Conservation (phyloP, 2,797 vertebrate genomes). For the Carcharodon carcharias region DNA sequence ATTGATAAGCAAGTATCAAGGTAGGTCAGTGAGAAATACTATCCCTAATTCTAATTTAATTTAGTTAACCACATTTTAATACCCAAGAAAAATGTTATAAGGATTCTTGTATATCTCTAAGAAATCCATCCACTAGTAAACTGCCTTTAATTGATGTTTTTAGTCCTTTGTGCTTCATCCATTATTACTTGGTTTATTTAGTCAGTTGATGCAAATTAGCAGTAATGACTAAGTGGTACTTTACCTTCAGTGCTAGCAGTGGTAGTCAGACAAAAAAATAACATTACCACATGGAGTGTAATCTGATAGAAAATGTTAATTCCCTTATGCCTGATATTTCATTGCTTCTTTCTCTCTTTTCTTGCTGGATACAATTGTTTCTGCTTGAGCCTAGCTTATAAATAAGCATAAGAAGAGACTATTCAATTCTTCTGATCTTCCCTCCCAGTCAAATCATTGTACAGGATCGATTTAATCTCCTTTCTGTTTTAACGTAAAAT, state of each 20-base stretch:
- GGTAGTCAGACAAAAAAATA: not conserved
- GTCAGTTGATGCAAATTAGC: not conserved
- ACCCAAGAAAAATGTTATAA: not conserved
- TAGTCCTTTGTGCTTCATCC: not conserved
- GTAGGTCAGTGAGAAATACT: not conserved
- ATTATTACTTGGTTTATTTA: not conserved
- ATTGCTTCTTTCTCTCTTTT: not conserved
- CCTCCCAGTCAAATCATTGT: not conserved
- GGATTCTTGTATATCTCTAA: not conserved
- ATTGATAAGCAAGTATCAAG: not conserved
- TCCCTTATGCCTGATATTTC: not conserved
- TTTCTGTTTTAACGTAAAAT: not conserved
- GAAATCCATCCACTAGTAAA: not conserved
- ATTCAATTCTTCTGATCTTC: not conserved
- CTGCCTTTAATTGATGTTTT: not conserved
- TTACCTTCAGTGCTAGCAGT: not conserved
- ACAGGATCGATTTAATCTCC: not conserved
- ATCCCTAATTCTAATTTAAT: not conserved
- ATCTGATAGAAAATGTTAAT: not conserved
- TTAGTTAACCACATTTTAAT: not conserved
- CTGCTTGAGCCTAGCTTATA: not conserved
- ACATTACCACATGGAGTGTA: not conserved
- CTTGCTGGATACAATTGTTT: not conserved
- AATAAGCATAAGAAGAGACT: not conserved
- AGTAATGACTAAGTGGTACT: not conserved